Evolutionary conservation across 2,888 invertebrate species (phyloP), one percentile per base, ranked within the genome.

Genomic region (Germaria angustata): DNA sequence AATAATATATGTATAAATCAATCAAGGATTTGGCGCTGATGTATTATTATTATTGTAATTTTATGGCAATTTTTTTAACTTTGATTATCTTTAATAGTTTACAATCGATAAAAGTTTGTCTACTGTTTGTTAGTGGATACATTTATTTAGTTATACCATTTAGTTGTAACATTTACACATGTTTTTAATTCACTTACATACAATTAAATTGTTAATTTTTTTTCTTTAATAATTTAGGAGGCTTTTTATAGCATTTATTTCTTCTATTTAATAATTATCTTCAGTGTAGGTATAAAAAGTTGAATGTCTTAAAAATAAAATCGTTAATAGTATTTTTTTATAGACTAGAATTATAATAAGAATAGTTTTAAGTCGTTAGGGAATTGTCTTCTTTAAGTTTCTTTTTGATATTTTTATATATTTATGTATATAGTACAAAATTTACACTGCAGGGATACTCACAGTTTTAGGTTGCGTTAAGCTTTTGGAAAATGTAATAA

Each of bases 221-320:
- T 53, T 53, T 28, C 51, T 32, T 36, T 2, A 46, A 55, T 72
- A 39, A n/a, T 69, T 46, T 22, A 68, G 51, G 34, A 75, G 28
- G 8, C 11, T 39, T 72, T 59, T 17, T 34, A 8, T 44, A 53
- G 51, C 34, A 2, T 41, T 46, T 20, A 57, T 9, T 32, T 68
- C 2, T 57, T 78, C 49, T 59, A 13, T 57, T 68, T 53, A 9
- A 24, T 44, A 63, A 24, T 41, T n/a, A n/a, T n/a, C 51, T 11
- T 61, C 68, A 68, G 65, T 72, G 65, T 75, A 71, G 82, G 79
- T 82, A 82, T 82, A 79, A 82, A 82, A 82, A 76, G 79, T 82
- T 73, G 44, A 69, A 75, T 78, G 75, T 57, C 81, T 79, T 82
- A 79, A 66, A 81, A 73, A 77, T 77, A 63, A 81, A 78, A 71